These are phyloP conservation scores for Chironomus striatipennis DNA, from an alignment of 1,140 invertebrate genomes.

Conservation along the genomic window DNA sequence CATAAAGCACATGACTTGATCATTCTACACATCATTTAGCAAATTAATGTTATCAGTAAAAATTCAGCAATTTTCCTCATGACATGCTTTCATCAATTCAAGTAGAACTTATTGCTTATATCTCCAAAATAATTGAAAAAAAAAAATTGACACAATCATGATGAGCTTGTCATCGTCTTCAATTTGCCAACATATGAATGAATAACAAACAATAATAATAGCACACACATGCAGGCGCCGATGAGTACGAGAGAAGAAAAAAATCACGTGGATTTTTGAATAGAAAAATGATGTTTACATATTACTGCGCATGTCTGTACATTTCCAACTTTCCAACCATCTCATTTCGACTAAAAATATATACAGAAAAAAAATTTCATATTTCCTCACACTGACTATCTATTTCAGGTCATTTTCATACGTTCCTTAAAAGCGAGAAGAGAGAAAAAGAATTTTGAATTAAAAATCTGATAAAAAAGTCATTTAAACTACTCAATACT, in stretches of 20 bases:
- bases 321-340: neutral
- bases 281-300: neutral
- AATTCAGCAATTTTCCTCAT: too few species aligned
- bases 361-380: conserved; percentile 2
- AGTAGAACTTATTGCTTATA: too few species aligned
- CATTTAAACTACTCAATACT: neutral
- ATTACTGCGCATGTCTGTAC: neutral
- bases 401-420: conserved; percentile 6
- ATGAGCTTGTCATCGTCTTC: too few species aligned
- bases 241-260: neutral
- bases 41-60: too few species aligned
- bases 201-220: too few species aligned
- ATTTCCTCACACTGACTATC: neutral
- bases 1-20: too few species aligned
- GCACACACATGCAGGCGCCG: neutral
- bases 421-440: neutral
- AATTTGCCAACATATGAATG: too few species aligned
- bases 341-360: conserved; percentile 1
- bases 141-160: too few species aligned
- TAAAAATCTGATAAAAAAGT: neutral
- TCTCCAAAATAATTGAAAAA: too few species aligned
- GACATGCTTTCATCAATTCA: too few species aligned
- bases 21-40: too few species aligned
- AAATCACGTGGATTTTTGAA: conserved; percentile 7
- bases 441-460: neutral